Evolutionary conservation across 2,113 vertebrate genomes (phyloP).

Genomic region (Argyrosomus japonicus): DNA sequence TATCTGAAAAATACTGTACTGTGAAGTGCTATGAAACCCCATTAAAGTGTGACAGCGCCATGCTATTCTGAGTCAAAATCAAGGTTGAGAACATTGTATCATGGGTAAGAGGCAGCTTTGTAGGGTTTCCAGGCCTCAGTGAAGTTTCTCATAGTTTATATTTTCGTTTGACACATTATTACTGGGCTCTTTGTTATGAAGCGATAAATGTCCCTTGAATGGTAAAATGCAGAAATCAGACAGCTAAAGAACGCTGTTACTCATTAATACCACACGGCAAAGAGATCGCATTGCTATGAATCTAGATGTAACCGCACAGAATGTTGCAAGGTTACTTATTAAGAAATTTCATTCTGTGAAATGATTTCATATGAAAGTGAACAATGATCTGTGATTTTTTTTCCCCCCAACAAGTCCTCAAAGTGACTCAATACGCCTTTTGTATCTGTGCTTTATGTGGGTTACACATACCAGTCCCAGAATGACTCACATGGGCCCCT

Average conservation of each 20-base stretch:
- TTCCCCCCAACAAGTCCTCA: not conserved
- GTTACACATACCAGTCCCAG: not conserved
- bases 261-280: not conserved
- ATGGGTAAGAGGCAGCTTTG: no score
- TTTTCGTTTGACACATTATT: not conserved
- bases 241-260: not conserved
- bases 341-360: not conserved
- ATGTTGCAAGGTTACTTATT: not conserved
- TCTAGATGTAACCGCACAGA: not conserved
- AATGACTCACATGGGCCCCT: not conserved
- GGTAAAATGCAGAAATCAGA: not conserved
- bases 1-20: not conserved
- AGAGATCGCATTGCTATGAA: not conserved
- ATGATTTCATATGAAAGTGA: not conserved
- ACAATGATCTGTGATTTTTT: no score
- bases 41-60: not conserved
- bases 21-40: not conserved
- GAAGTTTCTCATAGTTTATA: not conserved
- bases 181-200: no score
- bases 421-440: not conserved
- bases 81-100: not conserved
- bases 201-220: not conserved
- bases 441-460: not conserved
- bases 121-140: no score
- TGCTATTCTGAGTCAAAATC: not conserved